A percentile compares a stretch with the other conserved stretches of the same genome.
phyloP scores from a whole-genome alignment of 2,797 vertebrate genomes.

The Gymnodraco acuticeps region DNA sequence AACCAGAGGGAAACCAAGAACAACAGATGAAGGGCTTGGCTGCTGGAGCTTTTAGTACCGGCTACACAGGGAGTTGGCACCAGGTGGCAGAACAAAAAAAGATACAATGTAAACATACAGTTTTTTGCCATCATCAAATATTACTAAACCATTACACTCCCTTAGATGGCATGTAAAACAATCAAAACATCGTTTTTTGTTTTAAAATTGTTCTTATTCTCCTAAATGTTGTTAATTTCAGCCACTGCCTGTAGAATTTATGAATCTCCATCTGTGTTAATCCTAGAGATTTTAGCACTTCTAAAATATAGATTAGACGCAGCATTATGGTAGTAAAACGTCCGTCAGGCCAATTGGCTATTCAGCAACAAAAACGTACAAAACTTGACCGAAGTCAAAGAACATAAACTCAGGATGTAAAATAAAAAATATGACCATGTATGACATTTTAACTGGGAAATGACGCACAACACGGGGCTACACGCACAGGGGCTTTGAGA shows the following conservation, averaged over 20 bases:
- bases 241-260: too few species aligned
- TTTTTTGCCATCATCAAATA: constrained; percentile 29
- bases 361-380: constrained; percentile 10
- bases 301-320: not conserved
- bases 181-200: constrained; percentile 4
- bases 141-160: constrained; percentile 11
- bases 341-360: constrained; percentile 27
- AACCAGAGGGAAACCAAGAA: constrained; percentile 43
- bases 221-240: not conserved
- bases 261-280: not conserved
- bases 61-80: constrained; percentile 35
- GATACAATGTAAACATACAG: constrained; percentile 9
- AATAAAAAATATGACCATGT: constrained; percentile 26
- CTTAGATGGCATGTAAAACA: constrained; percentile 25
- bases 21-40: constrained; percentile 55
- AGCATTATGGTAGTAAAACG: constrained; percentile 11
- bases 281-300: not conserved
- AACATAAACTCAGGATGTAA: not conserved
- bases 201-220: not conserved
- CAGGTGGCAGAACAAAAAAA: constrained; percentile 11
- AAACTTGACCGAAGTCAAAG: constrained; percentile 4
- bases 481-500: constrained; percentile 43
- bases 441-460: not conserved
- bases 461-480: constrained; percentile 38
- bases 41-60: constrained; percentile 40